Evolutionary conservation across 1,140 invertebrate genomes (phyloP), one percentile per base, ranked within the genome.

Genomic region (Drosophila eugracilis): DNA sequence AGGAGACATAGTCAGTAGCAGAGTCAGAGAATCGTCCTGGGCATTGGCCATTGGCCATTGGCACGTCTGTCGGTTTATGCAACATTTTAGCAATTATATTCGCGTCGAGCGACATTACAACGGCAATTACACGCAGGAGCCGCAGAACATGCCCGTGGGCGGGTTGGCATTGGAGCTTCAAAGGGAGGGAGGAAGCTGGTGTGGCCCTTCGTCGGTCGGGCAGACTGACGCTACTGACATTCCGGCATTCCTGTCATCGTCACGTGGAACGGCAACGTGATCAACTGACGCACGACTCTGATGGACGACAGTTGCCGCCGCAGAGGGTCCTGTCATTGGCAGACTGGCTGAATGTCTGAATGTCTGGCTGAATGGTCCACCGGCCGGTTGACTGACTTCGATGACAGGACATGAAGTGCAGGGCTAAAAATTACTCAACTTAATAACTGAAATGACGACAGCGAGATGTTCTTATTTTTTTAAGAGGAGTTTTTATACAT

Each of bases 71-170:
- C 75, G 63, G 60, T 72, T 81, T 66, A 84, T 83, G 81, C 81
- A 86, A 86, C 81, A 86, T 88, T 86, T 86, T 86, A 86, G 81
- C 81, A 86, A 86, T 86, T 86, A 86, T 88, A 86, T 86, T 86
- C 83, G 81, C 81, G 81, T 86, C 85, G 77, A 54, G 83, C 69
- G 81, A 88, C 83, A 86, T 86, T 86, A 86, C 81, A 86, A 86
- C 81, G 83, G 81, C 81, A 86, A 86, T 86, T 86, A 86, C 81
- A 86, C 78, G 81, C 81, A 86, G 81, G 59, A 86, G 77, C 59
- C 76, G 59, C 81, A 65, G 54, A 60, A 49, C 54, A 48, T 71
- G 65, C 37, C 57, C 45, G 49, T 49, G 59, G 59, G 69, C 57
- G 55, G 42, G 36, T 39, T 39, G 52, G 26, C 52, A 17, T 15